phyloP scores from a whole-genome alignment of 2,113 vertebrate genomes.

The Puma concolor region DNA sequence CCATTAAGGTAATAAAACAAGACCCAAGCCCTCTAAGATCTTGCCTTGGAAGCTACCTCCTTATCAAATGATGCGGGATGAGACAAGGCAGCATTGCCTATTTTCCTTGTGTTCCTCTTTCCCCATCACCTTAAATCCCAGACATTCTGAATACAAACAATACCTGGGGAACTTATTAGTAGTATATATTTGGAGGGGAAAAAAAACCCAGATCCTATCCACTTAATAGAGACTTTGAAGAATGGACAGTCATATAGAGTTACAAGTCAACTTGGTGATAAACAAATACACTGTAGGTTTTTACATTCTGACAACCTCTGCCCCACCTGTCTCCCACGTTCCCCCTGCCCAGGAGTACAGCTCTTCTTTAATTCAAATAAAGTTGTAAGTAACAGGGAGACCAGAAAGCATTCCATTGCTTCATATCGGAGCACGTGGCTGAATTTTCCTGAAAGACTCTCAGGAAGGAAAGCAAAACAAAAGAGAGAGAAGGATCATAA shows the following conservation, averaged over 20 bases:
- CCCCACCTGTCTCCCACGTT: neutral
- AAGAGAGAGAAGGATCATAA: neutral
- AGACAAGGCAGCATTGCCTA: neutral
- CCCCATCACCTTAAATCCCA: neutral
- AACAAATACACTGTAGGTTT: neutral
- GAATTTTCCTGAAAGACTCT: neutral
- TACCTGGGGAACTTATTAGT: neutral
- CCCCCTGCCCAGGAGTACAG: fast-evolving
- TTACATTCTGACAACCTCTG: neutral
- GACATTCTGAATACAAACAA: neutral
- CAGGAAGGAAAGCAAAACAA: neutral
- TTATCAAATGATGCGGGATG: neutral
- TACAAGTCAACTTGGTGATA: neutral
- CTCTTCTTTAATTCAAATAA: neutral
- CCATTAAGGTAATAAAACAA: neutral
- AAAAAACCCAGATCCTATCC: neutral
- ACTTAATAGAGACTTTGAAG: neutral
- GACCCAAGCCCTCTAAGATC: neutral
- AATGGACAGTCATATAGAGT: neutral
- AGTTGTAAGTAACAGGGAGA: neutral
- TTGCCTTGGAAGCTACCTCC: neutral
- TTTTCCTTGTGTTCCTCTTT: neutral
- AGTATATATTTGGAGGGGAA: neutral
- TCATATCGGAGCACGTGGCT: neutral
- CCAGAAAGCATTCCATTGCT: neutral